Evolutionary conservation across 2,797 vertebrate species (phyloP).

Genomic region (Coregonus suidteri): DNA sequence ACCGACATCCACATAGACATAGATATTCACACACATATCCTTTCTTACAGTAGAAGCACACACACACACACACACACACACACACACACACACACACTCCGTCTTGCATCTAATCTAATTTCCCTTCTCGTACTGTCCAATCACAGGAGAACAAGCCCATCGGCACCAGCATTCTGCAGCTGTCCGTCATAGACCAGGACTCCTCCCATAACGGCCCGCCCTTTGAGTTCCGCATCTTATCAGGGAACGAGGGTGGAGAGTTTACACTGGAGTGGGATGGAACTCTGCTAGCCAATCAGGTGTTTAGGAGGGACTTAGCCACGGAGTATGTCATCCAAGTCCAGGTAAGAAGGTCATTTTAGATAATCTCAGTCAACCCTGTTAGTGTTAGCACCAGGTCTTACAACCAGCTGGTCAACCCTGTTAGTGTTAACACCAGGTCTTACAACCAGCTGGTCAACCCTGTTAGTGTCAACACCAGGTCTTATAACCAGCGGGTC

Average conservation of each 20-base stretch:
- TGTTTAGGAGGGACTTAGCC: conserved; percentile 85
- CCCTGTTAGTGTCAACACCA: too few species aligned
- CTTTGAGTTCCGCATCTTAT: conserved; percentile 87
- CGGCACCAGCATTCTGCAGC: conserved; percentile 92
- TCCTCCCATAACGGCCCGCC: conserved; percentile 94
- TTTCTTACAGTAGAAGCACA: neutral
- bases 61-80: neutral
- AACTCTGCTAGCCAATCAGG: conserved; percentile 84
- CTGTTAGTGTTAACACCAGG: too few species aligned
- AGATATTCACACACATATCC: neutral
- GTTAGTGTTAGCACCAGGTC: neutral
- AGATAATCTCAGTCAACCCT: neutral
- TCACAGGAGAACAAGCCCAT: conserved; percentile 93
- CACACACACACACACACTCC: neutral
- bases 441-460: too few species aligned
- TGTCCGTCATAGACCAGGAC: conserved; percentile 92
- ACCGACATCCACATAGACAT: too few species aligned
- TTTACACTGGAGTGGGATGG: conserved; percentile 88
- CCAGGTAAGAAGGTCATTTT: conserved; percentile 76
- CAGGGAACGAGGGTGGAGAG: conserved; percentile 89
- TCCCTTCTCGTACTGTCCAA: neutral
- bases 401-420: neutral
- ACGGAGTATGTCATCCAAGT: conserved; percentile 86
- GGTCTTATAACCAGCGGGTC: too few species aligned
- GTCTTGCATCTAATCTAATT: neutral